Evolutionary conservation across 2,113 vertebrate genomes (phyloP).

Genomic region (Columba janthina): DNA sequence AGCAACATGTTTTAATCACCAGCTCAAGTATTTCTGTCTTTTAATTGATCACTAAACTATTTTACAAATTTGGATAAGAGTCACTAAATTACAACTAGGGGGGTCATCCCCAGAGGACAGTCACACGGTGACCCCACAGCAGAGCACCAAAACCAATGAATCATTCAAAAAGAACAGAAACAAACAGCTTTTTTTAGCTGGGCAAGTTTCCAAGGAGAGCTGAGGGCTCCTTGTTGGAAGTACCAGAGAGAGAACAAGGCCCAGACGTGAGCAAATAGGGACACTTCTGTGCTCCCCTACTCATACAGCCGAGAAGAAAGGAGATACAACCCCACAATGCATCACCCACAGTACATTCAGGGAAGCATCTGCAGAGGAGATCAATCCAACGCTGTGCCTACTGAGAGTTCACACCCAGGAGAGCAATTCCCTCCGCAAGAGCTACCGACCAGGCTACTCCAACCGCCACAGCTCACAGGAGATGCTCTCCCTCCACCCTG

Average conservation of each 20-base stretch:
- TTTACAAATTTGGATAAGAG: background rate
- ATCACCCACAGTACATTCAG: background rate
- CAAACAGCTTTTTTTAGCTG: background rate
- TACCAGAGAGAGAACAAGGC: background rate
- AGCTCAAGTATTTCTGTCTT: background rate
- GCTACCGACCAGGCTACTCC: background rate
- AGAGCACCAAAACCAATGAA: background rate
- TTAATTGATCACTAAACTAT: background rate
- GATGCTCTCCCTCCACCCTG: background rate
- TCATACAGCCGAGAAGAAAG: background rate
- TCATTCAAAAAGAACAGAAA: background rate
- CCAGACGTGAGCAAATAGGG: background rate
- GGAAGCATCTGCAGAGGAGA: background rate
- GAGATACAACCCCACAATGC: background rate
- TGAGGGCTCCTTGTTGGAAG: background rate
- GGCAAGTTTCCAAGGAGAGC: background rate
- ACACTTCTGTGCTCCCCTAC: background rate
- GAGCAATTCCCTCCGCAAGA: background rate
- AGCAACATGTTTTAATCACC: background rate
- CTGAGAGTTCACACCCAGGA: background rate
- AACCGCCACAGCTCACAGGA: background rate
- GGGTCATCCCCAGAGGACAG: background rate
- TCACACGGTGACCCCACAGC: background rate
- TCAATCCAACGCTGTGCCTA: rapidly evolving
- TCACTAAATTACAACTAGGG: background rate